A percentile compares a stretch with the other conserved stretches of the same genome.
Conservation (phyloP, 2,888 invertebrate genomes). For the Cantharis rufa region DNA sequence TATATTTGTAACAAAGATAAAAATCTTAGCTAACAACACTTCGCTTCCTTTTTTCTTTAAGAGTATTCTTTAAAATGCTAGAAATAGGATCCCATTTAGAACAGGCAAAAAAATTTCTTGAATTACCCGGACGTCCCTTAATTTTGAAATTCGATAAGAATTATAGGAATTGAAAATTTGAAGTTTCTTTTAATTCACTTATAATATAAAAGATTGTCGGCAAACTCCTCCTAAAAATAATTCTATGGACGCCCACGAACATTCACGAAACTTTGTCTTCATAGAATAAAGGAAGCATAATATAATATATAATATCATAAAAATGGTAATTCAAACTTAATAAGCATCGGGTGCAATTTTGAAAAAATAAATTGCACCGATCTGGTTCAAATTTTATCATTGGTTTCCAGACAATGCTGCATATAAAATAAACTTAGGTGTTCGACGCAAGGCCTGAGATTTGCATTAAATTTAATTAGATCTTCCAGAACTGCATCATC, state of each 20-base stretch:
- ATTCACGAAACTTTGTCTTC: background rate
- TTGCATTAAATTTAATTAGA: conserved; percentile 12
- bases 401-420: conserved; percentile 9
- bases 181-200: too few species aligned
- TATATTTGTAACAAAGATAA: background rate
- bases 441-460: conserved; percentile 12
- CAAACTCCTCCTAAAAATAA: too few species aligned
- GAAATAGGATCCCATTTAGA: background rate
- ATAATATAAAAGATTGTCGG: too few species aligned
- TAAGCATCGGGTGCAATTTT: background rate
- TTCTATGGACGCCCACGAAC: background rate
- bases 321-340: background rate
- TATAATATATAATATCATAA: background rate
- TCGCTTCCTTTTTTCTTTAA: background rate
- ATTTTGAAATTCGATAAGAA: background rate
- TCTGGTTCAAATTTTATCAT: conserved; percentile 8
- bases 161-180: too few species aligned
- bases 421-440: conserved; percentile 16
- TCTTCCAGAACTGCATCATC: conserved; percentile 13
- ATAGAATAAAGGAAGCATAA: background rate
- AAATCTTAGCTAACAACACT: background rate
- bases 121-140: background rate
- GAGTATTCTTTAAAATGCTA: background rate
- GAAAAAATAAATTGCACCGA: background rate
- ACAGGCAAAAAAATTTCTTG: background rate